These are phyloP conservation scores for Oxystoma pomonae DNA, from an alignment of 2,888 invertebrate genomes.

Conservation along the genomic window DNA sequence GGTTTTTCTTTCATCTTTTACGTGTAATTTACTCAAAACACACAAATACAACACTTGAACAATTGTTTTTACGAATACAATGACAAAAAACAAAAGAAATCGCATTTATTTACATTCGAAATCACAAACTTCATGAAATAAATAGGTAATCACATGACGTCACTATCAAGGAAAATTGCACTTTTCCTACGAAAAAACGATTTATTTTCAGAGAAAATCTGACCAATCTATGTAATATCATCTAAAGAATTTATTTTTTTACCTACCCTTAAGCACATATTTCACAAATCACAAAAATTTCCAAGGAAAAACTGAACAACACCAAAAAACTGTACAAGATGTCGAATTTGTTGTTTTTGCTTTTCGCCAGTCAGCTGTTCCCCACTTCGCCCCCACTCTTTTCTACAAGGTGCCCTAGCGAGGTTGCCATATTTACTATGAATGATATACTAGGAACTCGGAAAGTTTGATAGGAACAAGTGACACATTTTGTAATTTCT, in stretches of 20 bases:
- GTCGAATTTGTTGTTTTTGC: constrained; percentile 34
- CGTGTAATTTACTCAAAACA: constrained; percentile 10
- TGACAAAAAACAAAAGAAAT: constrained; percentile 29
- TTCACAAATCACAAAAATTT: constrained; percentile 17
- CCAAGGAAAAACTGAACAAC: constrained; percentile 30
- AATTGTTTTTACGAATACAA: constrained; percentile 1
- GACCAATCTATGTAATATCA: not conserved
- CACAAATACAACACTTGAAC: not conserved
- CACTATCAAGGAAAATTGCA: constrained; percentile 30
- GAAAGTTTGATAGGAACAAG: no score
- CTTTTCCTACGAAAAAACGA: not conserved
- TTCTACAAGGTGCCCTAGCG: not conserved
- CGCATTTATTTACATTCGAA: constrained; percentile 40
- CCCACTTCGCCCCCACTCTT: constrained; percentile 31
- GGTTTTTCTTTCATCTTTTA: constrained; percentile 31
- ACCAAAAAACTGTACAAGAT: constrained; percentile 26
- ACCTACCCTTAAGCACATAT: not conserved
- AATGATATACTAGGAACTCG: no score
- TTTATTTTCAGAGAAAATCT: not conserved
- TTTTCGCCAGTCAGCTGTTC: constrained; percentile 44
- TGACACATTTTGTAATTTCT: no score
- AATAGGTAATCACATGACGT: constrained; percentile 48
- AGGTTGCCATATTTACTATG: not conserved
- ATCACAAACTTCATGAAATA: constrained; percentile 41
- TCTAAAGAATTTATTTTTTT: not conserved